A percentile compares a stretch with the other conserved stretches of the same genome.
These are phyloP conservation scores for Drosophila lini DNA, from an alignment of 1,140 invertebrate species.

Conservation along the genomic window DNA sequence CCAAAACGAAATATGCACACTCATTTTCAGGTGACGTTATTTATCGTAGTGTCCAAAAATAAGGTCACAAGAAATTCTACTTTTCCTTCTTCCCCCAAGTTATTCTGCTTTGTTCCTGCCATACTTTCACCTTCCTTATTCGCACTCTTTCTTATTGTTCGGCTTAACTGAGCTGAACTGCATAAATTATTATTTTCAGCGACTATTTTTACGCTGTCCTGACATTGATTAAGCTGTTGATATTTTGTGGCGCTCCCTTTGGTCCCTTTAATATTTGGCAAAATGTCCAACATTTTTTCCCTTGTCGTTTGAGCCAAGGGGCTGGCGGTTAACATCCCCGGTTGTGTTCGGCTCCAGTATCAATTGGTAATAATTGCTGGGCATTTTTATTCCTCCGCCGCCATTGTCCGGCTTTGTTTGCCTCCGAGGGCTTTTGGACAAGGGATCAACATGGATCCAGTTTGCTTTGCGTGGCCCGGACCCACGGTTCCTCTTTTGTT, in stretches of 20 bases:
- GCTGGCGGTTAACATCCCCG: background rate
- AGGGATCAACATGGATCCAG: conserved; percentile 33
- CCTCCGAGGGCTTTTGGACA: conserved; percentile 40
- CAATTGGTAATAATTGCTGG: conserved; percentile 69
- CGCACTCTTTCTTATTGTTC: conserved; percentile 31
- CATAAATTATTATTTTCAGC: conserved; percentile 75
- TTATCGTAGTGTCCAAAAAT: conserved; percentile 21
- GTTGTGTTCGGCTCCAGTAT: conserved; percentile 41
- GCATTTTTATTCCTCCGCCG: conserved; percentile 46
- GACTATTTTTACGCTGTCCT: conserved; percentile 60
- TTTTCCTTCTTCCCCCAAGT: background rate
- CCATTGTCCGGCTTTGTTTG: conserved; percentile 51
- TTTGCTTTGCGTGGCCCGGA: conserved; percentile 18
- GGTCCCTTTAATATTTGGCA: conserved; percentile 23
- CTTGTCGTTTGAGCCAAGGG: conserved; percentile 15
- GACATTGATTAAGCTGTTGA: conserved; percentile 77
- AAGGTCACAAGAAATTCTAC: conserved; percentile 19
- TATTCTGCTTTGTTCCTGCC: conserved; percentile 10
- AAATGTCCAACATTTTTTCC: conserved; percentile 35
- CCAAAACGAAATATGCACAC: background rate
- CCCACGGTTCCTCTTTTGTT: conserved; percentile 19
- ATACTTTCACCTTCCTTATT: conserved; percentile 8
- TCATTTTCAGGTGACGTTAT: conserved; percentile 13
- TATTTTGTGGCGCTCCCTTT: conserved; percentile 41
- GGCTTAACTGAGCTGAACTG: conserved; percentile 61